These are phyloP conservation scores for Xestia sexstrigata DNA, from an alignment of 2,888 invertebrate genomes.

Conservation along the genomic window DNA sequence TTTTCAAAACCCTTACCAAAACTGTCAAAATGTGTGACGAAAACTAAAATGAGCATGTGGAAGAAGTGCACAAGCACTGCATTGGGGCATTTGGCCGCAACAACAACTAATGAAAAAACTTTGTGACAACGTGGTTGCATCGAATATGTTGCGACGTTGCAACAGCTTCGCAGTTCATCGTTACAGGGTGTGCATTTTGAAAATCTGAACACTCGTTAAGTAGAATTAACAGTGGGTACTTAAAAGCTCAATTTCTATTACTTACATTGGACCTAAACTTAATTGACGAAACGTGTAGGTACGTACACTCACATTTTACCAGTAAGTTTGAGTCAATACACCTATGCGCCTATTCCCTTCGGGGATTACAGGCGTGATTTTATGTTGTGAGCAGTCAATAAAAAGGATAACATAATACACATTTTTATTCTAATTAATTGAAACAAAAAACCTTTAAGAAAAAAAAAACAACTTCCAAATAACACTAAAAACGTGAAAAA, in stretches of 20 bases:
- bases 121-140: constrained; percentile 37
- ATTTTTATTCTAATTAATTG: neutral
- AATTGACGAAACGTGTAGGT: neutral
- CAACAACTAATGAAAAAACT: constrained; percentile 69
- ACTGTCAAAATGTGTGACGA: neutral
- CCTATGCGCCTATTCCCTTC: neutral
- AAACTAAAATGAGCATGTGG: constrained; percentile 21
- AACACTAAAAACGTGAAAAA: neutral
- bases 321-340: neutral
- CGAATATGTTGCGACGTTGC: constrained; percentile 20
- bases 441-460: neutral
- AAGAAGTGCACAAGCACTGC: neutral
- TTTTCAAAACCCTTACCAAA: no score
- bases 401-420: neutral
- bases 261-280: neutral
- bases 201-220: neutral
- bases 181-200: neutral
- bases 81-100: constrained; percentile 38
- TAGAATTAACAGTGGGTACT: no score
- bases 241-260: neutral
- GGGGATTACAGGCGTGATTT: neutral
- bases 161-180: constrained; percentile 5
- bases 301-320: no score
- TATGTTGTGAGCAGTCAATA: neutral
- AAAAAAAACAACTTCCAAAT: neutral